Evolutionary conservation across 2,888 invertebrate genomes (phyloP).

Genomic region (Aleiodes leptofemur): DNA sequence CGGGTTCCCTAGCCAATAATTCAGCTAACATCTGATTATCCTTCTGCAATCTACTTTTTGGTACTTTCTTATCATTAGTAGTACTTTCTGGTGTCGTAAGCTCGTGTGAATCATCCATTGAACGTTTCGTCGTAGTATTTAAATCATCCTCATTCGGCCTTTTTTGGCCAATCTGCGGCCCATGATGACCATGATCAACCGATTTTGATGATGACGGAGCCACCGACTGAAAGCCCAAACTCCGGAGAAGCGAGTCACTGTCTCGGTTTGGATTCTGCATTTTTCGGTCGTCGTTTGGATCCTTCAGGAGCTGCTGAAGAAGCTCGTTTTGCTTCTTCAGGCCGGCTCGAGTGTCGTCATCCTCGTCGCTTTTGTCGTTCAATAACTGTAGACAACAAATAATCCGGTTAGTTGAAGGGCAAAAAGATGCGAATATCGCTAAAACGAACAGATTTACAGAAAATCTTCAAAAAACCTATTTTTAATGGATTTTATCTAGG

Average conservation of each 20-base stretch:
- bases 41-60: conserved; percentile 84
- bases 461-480: no score
- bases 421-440: no score
- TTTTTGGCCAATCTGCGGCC: conserved; percentile 76
- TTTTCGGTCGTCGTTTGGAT: conserved; percentile 76
- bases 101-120: conserved; percentile 73
- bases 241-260: conserved; percentile 78
- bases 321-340: conserved; percentile 80
- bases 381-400: conserved; percentile 79
- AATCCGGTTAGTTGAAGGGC: not conserved
- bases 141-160: conserved; percentile 80
- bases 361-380: conserved; percentile 89
- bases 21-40: conserved; percentile 91
- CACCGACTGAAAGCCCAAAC: conserved; percentile 77
- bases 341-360: conserved; percentile 79
- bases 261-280: conserved; percentile 72
- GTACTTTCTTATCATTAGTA: conserved; percentile 71
- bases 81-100: conserved; percentile 73
- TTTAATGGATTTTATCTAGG: no score
- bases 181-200: conserved; percentile 68
- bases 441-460: no score
- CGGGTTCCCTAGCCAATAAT: conserved; percentile 85
- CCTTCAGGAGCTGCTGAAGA: conserved; percentile 80
- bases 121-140: conserved; percentile 77
- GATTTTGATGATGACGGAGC: conserved; percentile 79